A percentile compares a stretch with the other conserved stretches of the same genome.
Evolutionary conservation across 2,113 vertebrate species (phyloP).

Genomic region (Heterotilapia buettikoferi): DNA sequence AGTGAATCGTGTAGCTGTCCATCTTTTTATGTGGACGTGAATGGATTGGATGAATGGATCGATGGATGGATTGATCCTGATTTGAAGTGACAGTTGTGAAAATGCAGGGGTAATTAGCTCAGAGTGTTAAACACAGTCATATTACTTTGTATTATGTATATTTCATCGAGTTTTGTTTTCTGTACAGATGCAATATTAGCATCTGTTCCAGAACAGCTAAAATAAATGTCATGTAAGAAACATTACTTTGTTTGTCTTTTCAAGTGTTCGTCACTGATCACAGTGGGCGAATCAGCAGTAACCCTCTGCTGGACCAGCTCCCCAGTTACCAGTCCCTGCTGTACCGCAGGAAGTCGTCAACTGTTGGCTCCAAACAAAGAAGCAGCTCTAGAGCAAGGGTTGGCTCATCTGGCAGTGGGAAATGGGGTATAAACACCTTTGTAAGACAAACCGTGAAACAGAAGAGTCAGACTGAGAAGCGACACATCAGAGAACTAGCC

Average conservation of each 20-base stretch:
- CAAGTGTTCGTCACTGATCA: conserved; percentile 65
- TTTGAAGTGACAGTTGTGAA: background rate
- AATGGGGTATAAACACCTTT: conserved; percentile 13
- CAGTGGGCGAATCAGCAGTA: conserved; percentile 43
- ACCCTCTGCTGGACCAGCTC: conserved; percentile 83
- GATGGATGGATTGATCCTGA: background rate
- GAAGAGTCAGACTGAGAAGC: background rate
- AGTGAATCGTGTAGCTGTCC: background rate
- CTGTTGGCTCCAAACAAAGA: conserved; percentile 14
- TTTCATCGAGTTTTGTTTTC: rapidly evolving
- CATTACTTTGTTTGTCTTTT: background rate
- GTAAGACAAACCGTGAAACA: conserved; percentile 36
- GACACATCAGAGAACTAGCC: conserved; percentile 66
- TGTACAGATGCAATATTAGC: background rate
- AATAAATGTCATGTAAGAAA: background rate
- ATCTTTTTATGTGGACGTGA: background rate
- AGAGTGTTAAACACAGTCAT: background rate
- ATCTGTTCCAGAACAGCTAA: background rate
- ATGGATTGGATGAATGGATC: rapidly evolving
- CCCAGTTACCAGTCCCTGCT: conserved; percentile 85
- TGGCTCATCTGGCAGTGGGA: conserved; percentile 44
- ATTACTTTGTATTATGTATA: background rate
- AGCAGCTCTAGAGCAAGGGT: conserved; percentile 16
- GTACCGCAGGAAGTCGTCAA: conserved; percentile 67
- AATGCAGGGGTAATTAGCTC: background rate